phyloP scores from a whole-genome alignment of 2,797 vertebrate genomes.

The Pteropus rufus region DNA sequence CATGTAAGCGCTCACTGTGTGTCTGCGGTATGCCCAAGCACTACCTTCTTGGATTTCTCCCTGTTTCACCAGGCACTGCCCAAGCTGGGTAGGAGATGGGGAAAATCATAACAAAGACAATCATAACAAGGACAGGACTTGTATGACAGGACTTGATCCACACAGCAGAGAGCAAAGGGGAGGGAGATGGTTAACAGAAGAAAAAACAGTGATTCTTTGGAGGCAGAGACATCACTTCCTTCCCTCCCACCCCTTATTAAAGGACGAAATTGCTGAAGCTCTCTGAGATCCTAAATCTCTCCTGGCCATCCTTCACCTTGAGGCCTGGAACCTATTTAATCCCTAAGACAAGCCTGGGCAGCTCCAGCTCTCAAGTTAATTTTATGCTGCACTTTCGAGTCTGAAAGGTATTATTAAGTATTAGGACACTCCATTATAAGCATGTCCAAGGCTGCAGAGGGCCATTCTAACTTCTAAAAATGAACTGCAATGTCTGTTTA shows the following conservation, averaged over 20 bases:
- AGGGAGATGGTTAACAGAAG: not conserved
- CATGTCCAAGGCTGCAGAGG: conserved; percentile 5
- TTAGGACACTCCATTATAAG: not conserved
- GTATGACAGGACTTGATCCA: not conserved
- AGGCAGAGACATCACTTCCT: not conserved
- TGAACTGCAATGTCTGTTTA: conserved; percentile 36
- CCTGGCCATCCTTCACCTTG: not conserved
- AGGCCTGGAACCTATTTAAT: conserved; percentile 51
- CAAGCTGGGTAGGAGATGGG: not conserved
- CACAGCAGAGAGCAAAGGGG: not conserved
- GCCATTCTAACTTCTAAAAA: conserved; percentile 47
- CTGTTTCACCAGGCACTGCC: not conserved
- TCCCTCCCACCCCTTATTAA: not conserved
- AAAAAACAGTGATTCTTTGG: not conserved
- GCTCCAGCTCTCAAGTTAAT: conserved; percentile 23
- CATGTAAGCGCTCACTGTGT: not conserved
- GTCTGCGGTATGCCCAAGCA: not conserved
- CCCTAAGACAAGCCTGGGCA: conserved; percentile 13
- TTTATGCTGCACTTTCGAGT: conserved; percentile 26
- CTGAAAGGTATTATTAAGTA: conserved; percentile 53
- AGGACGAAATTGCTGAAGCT: not conserved
- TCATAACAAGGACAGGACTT: not conserved
- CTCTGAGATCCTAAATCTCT: conserved; percentile 34
- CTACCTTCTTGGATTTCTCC: not conserved
- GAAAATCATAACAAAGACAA: not conserved